phyloP scores from a whole-genome alignment of 2,113 vertebrate species.

The Chlorodrepanis virens region DNA sequence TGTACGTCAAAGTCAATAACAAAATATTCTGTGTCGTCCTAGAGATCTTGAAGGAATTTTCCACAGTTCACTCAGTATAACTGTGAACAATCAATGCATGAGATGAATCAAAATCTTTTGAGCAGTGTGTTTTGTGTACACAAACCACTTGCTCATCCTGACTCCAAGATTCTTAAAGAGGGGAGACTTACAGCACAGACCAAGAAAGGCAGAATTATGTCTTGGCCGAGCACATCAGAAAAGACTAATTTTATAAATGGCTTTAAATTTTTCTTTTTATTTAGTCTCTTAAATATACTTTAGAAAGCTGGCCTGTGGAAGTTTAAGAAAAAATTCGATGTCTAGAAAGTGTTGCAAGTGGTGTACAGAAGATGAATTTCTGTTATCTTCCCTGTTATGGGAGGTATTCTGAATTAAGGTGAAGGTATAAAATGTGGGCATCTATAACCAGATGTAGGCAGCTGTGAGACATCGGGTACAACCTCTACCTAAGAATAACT shows the following conservation, averaged over 20 bases:
- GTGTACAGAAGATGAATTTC: background rate
- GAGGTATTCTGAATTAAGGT: background rate
- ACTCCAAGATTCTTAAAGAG: background rate
- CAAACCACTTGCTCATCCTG: background rate
- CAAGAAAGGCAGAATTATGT: background rate
- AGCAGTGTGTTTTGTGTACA: background rate
- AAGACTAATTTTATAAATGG: background rate
- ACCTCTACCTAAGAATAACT: background rate
- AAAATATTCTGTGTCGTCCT: background rate
- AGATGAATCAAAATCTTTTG: background rate
- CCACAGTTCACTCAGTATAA: background rate
- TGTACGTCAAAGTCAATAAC: background rate
- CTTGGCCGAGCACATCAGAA: background rate
- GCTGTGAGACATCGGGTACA: background rate
- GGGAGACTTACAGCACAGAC: background rate
- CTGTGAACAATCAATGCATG: background rate
- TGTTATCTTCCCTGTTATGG: background rate
- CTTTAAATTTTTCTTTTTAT: background rate
- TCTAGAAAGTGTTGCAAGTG: background rate
- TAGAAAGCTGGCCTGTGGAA: background rate
- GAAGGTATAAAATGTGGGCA: background rate
- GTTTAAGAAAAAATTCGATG: background rate
- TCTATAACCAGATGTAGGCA: background rate
- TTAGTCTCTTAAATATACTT: background rate
- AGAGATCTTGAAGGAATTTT: background rate